Conservation (phyloP, 1,140 invertebrate species). For the Drosophila tani region DNA sequence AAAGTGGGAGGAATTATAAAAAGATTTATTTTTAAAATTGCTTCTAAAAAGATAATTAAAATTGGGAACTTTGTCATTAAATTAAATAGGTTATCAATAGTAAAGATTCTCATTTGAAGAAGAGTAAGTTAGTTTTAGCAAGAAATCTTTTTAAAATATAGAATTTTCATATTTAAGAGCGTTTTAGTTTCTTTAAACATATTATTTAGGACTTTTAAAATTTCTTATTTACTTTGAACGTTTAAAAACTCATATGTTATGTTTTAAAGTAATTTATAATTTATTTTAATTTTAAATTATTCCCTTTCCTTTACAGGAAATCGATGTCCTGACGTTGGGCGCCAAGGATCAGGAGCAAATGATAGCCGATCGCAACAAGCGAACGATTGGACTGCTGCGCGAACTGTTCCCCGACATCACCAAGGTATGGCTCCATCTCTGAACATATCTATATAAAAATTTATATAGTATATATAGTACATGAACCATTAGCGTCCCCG, state of each 20-base stretch:
- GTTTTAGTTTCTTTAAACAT: not conserved
- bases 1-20: not conserved
- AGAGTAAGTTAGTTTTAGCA: too few relatives aligned
- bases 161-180: too few relatives aligned
- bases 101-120: too few relatives aligned
- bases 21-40: not conserved
- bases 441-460: not conserved
- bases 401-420: constrained; percentile 90
- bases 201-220: too few relatives aligned
- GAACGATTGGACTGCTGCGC: constrained; percentile 90
- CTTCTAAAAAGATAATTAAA: not conserved
- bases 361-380: constrained; percentile 89
- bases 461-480: constrained; percentile 5
- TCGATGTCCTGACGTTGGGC: constrained; percentile 86
- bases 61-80: not conserved
- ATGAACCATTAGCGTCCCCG: constrained; percentile 32
- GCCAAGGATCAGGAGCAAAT: constrained; percentile 85
- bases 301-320: constrained; percentile 84
- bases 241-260: too few relatives aligned
- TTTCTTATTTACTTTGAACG: too few relatives aligned
- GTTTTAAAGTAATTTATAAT: too few relatives aligned
- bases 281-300: not conserved
- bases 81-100: not conserved
- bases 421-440: constrained; percentile 86
- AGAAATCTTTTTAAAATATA: too few relatives aligned